Evolutionary conservation across 2,113 vertebrate genomes (phyloP).

Genomic region (Bufo gargarizans): DNA sequence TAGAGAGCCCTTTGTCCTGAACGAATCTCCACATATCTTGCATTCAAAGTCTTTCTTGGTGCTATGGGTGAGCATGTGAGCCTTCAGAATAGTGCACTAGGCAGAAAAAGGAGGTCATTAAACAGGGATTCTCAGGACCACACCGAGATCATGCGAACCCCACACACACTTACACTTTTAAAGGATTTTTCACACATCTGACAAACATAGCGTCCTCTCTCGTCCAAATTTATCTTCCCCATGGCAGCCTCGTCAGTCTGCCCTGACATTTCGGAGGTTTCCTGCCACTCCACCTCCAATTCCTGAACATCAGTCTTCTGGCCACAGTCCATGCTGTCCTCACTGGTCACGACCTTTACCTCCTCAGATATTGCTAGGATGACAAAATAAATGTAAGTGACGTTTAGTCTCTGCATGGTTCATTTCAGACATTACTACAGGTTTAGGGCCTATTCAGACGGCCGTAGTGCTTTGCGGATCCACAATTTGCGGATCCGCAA

Average conservation of each 20-base stretch:
- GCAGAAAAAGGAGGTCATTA: background rate
- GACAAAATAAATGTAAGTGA: background rate
- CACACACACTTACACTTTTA: slow-evolving; percentile 83
- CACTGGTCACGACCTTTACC: slow-evolving; percentile 49
- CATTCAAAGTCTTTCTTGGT: slow-evolving; percentile 94
- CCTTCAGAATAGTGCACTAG: slow-evolving; percentile 93
- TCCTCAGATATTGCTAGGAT: slow-evolving; percentile 14
- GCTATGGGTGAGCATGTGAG: slow-evolving; percentile 94
- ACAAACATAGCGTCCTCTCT: slow-evolving; percentile 88
- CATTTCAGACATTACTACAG: too few species aligned
- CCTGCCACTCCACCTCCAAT: slow-evolving; percentile 63
- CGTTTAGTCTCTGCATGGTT: background rate
- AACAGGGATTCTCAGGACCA: background rate
- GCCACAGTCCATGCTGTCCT: slow-evolving; percentile 65
- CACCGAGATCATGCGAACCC: background rate
- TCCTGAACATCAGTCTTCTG: slow-evolving; percentile 65
- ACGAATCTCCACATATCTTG: slow-evolving; percentile 86
- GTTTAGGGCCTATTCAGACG: too few species aligned
- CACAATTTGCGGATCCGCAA: too few species aligned
- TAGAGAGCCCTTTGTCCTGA: slow-evolving; percentile 95
- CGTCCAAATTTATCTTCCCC: slow-evolving; percentile 79
- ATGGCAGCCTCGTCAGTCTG: slow-evolving; percentile 70
- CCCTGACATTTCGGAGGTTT: slow-evolving; percentile 65
- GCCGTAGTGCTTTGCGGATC: too few species aligned
- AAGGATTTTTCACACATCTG: slow-evolving; percentile 92